These are phyloP conservation scores for Pediacus dermestoides DNA, from an alignment of 2,888 invertebrate genomes.

Conservation along the genomic window DNA sequence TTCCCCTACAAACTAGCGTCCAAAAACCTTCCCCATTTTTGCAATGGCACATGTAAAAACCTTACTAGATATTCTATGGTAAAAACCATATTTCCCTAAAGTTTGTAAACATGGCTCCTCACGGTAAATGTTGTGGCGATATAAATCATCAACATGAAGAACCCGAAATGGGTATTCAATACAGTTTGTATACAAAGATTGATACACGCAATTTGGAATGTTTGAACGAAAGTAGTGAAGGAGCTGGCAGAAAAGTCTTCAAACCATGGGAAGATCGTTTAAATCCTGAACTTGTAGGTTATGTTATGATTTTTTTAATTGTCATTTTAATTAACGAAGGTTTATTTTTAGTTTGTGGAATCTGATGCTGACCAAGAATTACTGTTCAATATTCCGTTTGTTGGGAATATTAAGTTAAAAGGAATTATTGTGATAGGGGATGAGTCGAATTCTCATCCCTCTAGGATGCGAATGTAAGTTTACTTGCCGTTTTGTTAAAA, in stretches of 20 bases:
- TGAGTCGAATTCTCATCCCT: constrained; percentile 80
- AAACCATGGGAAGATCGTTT: constrained; percentile 87
- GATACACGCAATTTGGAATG: constrained; percentile 84
- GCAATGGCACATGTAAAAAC: neutral
- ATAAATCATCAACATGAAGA: constrained; percentile 64
- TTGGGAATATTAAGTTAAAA: constrained; percentile 91
- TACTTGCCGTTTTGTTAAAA: constrained; percentile 3
- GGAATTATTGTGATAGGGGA: constrained; percentile 91
- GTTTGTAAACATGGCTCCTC: constrained; percentile 51
- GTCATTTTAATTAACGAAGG: constrained; percentile 9
- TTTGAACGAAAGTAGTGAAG: constrained; percentile 83
- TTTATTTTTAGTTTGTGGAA: constrained; percentile 78
- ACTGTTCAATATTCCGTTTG: constrained; percentile 95
- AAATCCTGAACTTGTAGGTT: constrained; percentile 67
- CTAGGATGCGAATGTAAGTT: constrained; percentile 80
- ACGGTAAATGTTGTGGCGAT: constrained; percentile 59
- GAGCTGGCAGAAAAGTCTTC: constrained; percentile 84
- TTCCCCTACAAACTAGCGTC: no score
- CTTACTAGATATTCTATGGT: neutral
- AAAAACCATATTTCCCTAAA: neutral
- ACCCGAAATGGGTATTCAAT: constrained; percentile 66
- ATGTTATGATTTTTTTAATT: constrained; percentile 16
- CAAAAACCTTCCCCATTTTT: no score
- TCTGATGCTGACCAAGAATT: constrained; percentile 96
- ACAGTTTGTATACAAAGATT: constrained; percentile 86